These are phyloP conservation scores for Maniola jurtina DNA, from an alignment of 1,140 invertebrate species.

Conservation along the genomic window DNA sequence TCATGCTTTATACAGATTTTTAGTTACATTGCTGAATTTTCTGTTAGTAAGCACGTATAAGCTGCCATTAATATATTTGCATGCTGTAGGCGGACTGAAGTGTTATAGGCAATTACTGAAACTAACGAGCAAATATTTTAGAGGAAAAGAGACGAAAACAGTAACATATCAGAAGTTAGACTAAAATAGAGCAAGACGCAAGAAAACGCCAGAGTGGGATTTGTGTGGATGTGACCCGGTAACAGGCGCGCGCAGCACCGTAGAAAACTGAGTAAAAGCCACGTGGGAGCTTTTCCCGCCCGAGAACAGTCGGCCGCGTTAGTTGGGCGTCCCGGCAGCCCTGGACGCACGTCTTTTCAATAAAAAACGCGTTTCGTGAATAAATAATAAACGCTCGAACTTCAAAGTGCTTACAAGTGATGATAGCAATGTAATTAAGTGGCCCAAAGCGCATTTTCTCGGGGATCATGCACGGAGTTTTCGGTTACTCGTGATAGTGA, in stretches of 20 bases:
- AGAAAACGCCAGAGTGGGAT: slow-evolving; percentile 38
- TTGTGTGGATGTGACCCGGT: slow-evolving; percentile 44
- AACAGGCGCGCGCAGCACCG: slow-evolving; percentile 51
- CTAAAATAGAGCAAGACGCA: slow-evolving; percentile 41
- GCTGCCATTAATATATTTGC: background rate
- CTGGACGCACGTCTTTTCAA: slow-evolving; percentile 33
- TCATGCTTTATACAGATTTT: too few relatives aligned
- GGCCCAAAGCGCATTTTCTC: background rate
- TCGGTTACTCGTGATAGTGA: slow-evolving; percentile 38
- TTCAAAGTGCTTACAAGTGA: slow-evolving; percentile 37
- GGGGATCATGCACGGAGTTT: slow-evolving; percentile 17
- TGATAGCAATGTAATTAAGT: slow-evolving; percentile 33
- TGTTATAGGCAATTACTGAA: background rate
- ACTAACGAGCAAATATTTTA: slow-evolving; percentile 8
- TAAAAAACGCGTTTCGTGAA: background rate
- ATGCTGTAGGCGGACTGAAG: background rate
- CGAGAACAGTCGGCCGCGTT: slow-evolving; percentile 26
- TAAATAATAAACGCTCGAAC: slow-evolving; percentile 19
- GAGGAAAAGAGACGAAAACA: slow-evolving; percentile 25
- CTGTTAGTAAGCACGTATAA: too few relatives aligned
- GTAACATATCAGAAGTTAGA: slow-evolving; percentile 24
- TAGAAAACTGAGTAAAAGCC: slow-evolving; percentile 33
- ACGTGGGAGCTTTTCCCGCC: slow-evolving; percentile 41
- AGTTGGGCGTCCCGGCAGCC: slow-evolving; percentile 39
- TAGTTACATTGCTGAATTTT: too few relatives aligned